These are phyloP conservation scores for Perca flavescens DNA, from an alignment of 2,113 vertebrate genomes.

Conservation along the genomic window DNA sequence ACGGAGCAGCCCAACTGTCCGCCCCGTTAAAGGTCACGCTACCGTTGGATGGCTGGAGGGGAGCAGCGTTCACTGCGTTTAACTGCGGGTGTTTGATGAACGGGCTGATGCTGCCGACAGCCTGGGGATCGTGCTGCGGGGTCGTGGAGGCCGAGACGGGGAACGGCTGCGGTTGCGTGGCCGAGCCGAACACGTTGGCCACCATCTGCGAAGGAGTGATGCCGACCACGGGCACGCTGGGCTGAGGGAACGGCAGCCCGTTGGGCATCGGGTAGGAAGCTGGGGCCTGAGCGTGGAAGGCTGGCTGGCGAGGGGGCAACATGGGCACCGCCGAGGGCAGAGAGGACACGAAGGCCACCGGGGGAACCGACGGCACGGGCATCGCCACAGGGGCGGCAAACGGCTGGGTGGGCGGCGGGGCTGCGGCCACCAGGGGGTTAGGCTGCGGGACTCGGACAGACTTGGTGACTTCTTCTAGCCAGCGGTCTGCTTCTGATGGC, in stretches of 20 bases:
- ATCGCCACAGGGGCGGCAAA: slow-evolving; percentile 72
- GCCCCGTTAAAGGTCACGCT: slow-evolving; percentile 91
- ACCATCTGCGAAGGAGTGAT: slow-evolving; percentile 99
- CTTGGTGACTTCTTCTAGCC: slow-evolving; percentile 97
- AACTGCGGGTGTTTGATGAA: slow-evolving; percentile 86
- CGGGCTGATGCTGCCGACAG: slow-evolving; percentile 74
- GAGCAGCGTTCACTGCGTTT: slow-evolving; percentile 46
- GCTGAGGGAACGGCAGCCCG: slow-evolving; percentile 89
- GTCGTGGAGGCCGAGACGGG: slow-evolving; percentile 66
- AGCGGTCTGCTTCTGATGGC: slow-evolving; percentile 96
- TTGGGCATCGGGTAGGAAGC: slow-evolving; percentile 90
- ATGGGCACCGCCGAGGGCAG: slow-evolving; percentile 87
- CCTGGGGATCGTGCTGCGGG: slow-evolving; percentile 59
- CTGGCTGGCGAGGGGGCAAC: slow-evolving; percentile 89
- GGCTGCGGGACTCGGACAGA: slow-evolving; percentile 88
- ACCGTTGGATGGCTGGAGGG: slow-evolving; percentile 85
- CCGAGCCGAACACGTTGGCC: slow-evolving; percentile 94
- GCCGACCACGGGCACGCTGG: slow-evolving; percentile 92
- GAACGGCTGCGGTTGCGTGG: slow-evolving; percentile 86
- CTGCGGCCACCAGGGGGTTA: slow-evolving; percentile 66
- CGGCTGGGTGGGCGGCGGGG: slow-evolving; percentile 80
- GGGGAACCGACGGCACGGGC: slow-evolving; percentile 70
- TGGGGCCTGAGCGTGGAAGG: slow-evolving; percentile 85
- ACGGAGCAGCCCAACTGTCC: slow-evolving; percentile 84
- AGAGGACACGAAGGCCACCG: slow-evolving; percentile 84